Base-by-base conservation (phyloP, 2,888 invertebrate species). In the Octodonta nipae region DNA sequence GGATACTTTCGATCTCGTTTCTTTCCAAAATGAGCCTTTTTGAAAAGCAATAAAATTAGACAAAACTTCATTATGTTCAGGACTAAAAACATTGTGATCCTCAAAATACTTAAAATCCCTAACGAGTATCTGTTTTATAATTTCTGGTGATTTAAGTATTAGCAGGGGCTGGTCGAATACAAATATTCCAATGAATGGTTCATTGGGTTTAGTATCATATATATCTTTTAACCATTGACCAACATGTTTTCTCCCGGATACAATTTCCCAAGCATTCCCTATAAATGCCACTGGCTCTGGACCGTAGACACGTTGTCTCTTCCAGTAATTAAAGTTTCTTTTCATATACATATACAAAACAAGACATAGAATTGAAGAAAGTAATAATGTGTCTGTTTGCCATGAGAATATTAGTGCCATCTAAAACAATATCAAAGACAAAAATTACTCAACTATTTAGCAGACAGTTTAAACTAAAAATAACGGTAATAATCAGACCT, bases 11-110 rank as follows among this genome's bases (percentile, higher is more conserved):
- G 59, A 45, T 14, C 73, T 55, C 10, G 69, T 45, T 20, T 54
- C 54, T 44, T 64, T 68, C 73, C 73, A 73, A 2, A 61, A 59
- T 0, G 64, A 62, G 33, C 65, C 66, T 36, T 61, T 63, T 32
- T 65, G 42, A 2, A 61, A 55, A 37, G 68, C 55, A 15, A 67
- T 39, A 46, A 61, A 57, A 30, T 57, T 56, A 41, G 60, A 54
- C 0, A 56, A 54, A 7, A 64, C 48, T 4, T 61, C 58, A 37
- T 65, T 64, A 33, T 58, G 58, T 26, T 60, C 56, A 1, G 57
- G 58, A 17, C 61, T 55, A 17, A 60, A 32, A 2, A 65, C 55
- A 17, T 60, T 60, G 37, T 68, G 54, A 38, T 69, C 63, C 2
- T 55, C 52, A 42, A 69, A 69, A 38, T 61, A 51, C 3, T 61